phyloP scores from a whole-genome alignment of 2,113 vertebrate species.

The Ahaetulla prasina region DNA sequence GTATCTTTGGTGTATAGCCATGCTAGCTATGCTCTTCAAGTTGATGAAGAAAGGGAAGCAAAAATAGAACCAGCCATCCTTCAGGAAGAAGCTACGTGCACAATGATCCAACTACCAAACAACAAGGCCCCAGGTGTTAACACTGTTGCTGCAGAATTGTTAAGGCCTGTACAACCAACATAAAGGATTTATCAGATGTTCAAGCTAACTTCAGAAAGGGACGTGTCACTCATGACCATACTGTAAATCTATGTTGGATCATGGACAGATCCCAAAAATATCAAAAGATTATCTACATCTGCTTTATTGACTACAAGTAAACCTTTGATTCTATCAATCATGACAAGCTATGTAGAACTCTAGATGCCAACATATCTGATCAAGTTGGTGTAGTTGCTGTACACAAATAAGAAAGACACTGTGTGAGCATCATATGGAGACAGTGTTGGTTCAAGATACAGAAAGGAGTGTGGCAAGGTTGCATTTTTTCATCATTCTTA shows the following conservation, averaged over 20 bases:
- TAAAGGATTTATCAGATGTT: neutral
- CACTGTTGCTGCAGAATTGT: neutral
- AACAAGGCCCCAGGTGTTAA: neutral
- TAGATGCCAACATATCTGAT: neutral
- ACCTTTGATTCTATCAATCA: neutral
- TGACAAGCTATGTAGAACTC: neutral
- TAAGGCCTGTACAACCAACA: neutral
- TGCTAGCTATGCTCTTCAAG: neutral
- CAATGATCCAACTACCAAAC: neutral
- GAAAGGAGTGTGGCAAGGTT: neutral
- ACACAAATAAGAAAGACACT: neutral
- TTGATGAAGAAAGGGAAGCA: neutral
- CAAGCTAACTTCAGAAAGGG: neutral
- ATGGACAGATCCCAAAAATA: neutral
- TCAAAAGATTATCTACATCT: neutral
- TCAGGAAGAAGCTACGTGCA: neutral
- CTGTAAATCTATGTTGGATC: neutral
- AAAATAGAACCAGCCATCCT: neutral
- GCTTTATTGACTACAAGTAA: neutral
- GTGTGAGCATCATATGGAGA: neutral
- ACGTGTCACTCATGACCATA: neutral
- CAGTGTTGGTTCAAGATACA: neutral
- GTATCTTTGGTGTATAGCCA: neutral
- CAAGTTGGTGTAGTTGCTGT: neutral
- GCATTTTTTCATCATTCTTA: neutral